Evolutionary conservation across 2,888 invertebrate genomes (phyloP).

Genomic region (Drosophila mimetica): DNA sequence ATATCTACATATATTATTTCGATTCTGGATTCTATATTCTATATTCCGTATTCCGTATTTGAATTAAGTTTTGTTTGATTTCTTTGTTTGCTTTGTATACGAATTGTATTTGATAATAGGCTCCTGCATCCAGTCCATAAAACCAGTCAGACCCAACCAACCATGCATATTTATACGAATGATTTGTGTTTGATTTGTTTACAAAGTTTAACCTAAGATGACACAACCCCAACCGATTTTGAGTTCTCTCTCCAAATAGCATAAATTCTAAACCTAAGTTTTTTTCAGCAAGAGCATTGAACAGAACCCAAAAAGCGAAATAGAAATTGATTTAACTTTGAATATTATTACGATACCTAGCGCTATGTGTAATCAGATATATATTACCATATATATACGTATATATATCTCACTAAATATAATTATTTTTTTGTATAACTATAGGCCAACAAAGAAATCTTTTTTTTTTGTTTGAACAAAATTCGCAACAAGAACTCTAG

Average conservation of each 20-base stretch:
- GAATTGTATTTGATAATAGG: constrained; percentile 19
- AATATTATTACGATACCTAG: constrained; percentile 35
- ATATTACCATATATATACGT: constrained; percentile 9
- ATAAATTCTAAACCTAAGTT: constrained; percentile 21
- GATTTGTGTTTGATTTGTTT: constrained; percentile 39
- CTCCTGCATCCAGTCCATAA: constrained; percentile 17
- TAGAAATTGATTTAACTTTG: constrained; percentile 27
- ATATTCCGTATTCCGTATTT: constrained; percentile 29
- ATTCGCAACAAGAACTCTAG: constrained; percentile 76
- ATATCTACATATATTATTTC: constrained; percentile 20
- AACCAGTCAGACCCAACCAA: constrained; percentile 40
- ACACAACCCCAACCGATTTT: constrained; percentile 1
- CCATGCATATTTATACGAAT: constrained; percentile 55
- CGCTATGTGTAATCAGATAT: constrained; percentile 21
- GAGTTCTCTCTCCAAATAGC: constrained; percentile 20
- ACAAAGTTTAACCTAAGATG: constrained; percentile 4
- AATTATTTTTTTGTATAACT: constrained; percentile 51
- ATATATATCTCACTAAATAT: constrained; percentile 42
- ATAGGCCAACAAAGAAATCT: constrained; percentile 49
- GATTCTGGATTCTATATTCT: constrained; percentile 19
- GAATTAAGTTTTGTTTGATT: constrained; percentile 48
- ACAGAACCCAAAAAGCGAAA: constrained; percentile 7
- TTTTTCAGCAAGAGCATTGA: constrained; percentile 5
- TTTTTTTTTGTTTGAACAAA: constrained; percentile 70
- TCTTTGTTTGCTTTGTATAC: constrained; percentile 57